Evolutionary conservation across 2,797 vertebrate species (phyloP).

Genomic region (Dermochelys coriacea): DNA sequence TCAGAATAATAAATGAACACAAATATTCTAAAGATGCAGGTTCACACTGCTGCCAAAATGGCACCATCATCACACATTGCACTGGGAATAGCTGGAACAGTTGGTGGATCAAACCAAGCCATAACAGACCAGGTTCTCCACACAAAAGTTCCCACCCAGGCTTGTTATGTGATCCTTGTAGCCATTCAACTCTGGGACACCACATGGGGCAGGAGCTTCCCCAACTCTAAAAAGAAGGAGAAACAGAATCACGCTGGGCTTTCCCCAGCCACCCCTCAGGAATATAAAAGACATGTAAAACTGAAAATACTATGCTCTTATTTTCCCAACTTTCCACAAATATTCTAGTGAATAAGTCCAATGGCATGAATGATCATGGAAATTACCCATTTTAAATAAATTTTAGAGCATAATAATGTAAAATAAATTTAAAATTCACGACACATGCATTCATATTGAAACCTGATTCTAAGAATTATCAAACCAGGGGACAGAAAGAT

Average conservation of each 20-base stretch:
- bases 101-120: not conserved
- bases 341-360: not conserved
- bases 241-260: not conserved
- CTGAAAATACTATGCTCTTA: not conserved
- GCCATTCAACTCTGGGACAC: not conserved
- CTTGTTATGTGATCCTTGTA: not conserved
- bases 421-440: not conserved
- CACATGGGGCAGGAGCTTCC: not conserved
- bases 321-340: not conserved
- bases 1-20: not conserved
- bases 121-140: not conserved
- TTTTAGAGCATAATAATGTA: not conserved
- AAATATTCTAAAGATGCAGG: not conserved
- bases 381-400: not conserved
- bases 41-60: not conserved
- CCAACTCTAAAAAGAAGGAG: not conserved
- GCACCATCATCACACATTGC: not conserved
- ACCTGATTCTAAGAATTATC: not conserved
- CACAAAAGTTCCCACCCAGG: not conserved
- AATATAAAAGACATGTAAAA: not conserved
- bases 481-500: not conserved
- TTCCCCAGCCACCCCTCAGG: not conserved
- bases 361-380: not conserved
- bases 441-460: not conserved
- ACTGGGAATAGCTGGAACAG: not conserved